These are phyloP conservation scores for Cyprinodon tularosa DNA, from an alignment of 2,113 vertebrate genomes.

Conservation along the genomic window DNA sequence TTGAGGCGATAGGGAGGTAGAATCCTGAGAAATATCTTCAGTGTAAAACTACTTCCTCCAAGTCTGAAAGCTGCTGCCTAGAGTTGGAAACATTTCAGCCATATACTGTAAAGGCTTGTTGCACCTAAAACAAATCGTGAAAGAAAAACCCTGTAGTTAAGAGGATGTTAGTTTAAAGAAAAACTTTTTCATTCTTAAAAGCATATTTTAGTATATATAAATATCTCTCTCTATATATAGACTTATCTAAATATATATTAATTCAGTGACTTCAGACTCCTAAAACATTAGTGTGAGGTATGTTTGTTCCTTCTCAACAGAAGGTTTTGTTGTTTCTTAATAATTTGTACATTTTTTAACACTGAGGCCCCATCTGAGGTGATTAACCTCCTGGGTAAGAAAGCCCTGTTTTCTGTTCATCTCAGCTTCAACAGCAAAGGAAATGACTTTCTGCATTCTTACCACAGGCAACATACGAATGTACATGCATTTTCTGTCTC, in stretches of 20 bases:
- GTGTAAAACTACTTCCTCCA: constrained; percentile 47
- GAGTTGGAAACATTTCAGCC: constrained; percentile 5
- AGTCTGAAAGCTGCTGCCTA: constrained; percentile 3
- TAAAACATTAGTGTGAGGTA: neutral
- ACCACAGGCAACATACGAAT: constrained; percentile 10
- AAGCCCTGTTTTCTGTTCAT: constrained; percentile 32
- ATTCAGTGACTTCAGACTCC: neutral
- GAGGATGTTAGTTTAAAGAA: constrained; percentile 46
- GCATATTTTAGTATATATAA: too few species aligned
- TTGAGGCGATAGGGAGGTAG: constrained; percentile 55
- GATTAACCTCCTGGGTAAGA: constrained; percentile 47
- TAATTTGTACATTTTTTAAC: constrained; percentile 44
- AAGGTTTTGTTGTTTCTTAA: constrained; percentile 28
- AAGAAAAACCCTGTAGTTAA: constrained; percentile 51
- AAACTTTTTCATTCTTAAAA: constrained; percentile 32
- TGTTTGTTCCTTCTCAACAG: constrained; percentile 20
- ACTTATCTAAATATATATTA: neutral
- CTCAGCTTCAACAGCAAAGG: constrained; percentile 10
- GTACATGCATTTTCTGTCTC: neutral
- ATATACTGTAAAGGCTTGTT: neutral
- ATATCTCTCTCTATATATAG: neutral
- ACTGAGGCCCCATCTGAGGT: constrained; percentile 60
- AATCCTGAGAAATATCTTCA: constrained; percentile 25
- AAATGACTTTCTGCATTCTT: constrained; percentile 6
- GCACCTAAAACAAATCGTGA: constrained; percentile 23